Percentiles rank a stretch among this genome's conserved stretches.
phyloP scores from a whole-genome alignment of 2,888 invertebrate species.

The Dorcus hopei region DNA sequence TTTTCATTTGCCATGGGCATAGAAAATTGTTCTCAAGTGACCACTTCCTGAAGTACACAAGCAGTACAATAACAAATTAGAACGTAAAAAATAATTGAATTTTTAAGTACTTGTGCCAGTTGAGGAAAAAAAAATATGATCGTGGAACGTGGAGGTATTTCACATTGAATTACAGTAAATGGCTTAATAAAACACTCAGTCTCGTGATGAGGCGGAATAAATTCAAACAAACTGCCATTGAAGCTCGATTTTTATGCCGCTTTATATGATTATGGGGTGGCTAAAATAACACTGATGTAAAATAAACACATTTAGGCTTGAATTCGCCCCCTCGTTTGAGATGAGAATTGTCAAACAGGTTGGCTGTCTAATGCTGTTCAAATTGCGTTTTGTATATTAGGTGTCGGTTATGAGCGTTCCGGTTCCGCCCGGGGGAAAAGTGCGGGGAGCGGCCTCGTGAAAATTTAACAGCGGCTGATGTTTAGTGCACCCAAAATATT shows the following conservation, averaged over 20 bases:
- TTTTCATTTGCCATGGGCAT: neutral
- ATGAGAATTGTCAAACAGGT: constrained; percentile 28
- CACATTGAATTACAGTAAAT: too few species aligned
- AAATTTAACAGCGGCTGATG: constrained; percentile 5
- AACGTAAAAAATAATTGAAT: constrained; percentile 12
- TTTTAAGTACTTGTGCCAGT: neutral
- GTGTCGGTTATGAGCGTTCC: constrained; percentile 30
- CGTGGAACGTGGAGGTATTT: too few species aligned
- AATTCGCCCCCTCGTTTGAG: constrained; percentile 16
- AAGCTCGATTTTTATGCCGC: neutral
- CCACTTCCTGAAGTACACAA: constrained; percentile 12
- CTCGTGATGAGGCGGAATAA: too few species aligned
- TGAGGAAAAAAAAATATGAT: too few species aligned
- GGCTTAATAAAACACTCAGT: too few species aligned
- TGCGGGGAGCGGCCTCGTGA: constrained; percentile 17
- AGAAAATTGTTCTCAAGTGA: constrained; percentile 1
- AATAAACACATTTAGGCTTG: constrained; percentile 17
- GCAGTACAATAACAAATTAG: neutral
- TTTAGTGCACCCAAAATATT: neutral
- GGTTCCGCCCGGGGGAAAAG: constrained; percentile 26
- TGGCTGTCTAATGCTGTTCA: constrained; percentile 26
- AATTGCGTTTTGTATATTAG: constrained; percentile 33
- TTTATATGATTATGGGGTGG: neutral
- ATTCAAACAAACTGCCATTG: neutral
- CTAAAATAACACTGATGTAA: neutral